These are phyloP conservation scores for Meteorus colon DNA, from an alignment of 2,888 invertebrate species.

Conservation along the genomic window DNA sequence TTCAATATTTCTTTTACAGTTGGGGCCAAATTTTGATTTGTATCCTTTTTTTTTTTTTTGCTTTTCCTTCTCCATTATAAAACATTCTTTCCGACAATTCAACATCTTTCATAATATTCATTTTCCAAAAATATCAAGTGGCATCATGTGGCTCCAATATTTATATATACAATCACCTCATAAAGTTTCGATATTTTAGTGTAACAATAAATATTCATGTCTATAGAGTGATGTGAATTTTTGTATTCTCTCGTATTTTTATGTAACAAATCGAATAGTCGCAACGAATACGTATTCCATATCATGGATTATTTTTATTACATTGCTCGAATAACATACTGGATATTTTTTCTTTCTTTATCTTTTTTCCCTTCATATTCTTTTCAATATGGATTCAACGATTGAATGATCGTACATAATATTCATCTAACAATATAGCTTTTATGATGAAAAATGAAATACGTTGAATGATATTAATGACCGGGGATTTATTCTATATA, in stretches of 20 bases:
- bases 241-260: not conserved
- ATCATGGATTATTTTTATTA: not conserved
- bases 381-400: not conserved
- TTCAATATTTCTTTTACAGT: conserved; percentile 12
- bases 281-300: not conserved
- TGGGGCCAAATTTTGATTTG: not conserved
- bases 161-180: not conserved
- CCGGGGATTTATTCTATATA: not conserved
- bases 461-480: not conserved
- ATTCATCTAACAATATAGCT: not conserved
- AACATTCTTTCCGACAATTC: not conserved
- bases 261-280: not conserved
- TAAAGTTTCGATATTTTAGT: conserved; percentile 4
- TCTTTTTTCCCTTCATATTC: not conserved
- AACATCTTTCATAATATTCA: not conserved
- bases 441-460: not conserved
- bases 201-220: conserved; percentile 1
- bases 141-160: not conserved
- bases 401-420: not conserved
- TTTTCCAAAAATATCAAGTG: not conserved
- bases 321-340: not conserved
- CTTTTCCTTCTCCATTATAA: not conserved
- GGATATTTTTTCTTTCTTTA: not conserved
- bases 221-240: not conserved
- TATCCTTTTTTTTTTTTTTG: conserved; percentile 20